Percentiles rank a stretch among this genome's conserved stretches.
Evolutionary conservation across 2,113 vertebrate genomes (phyloP).

Genomic region (Strix uralensis): DNA sequence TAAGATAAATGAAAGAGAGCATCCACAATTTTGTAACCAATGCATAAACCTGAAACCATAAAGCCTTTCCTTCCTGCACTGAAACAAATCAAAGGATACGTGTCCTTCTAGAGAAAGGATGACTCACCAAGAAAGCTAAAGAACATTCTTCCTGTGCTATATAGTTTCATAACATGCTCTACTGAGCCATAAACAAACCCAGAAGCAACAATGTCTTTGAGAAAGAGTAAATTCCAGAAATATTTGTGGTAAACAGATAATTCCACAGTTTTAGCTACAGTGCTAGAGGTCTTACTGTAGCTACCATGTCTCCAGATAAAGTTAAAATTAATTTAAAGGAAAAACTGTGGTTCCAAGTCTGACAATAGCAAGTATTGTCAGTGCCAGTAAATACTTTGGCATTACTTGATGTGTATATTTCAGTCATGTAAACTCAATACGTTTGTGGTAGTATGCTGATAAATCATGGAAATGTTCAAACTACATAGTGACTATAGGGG

Average conservation of each 20-base stretch:
- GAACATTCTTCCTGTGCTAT: neutral
- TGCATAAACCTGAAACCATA: neutral
- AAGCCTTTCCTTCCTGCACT: neutral
- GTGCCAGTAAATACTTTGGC: neutral
- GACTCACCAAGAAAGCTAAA: constrained; percentile 18
- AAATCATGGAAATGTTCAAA: neutral
- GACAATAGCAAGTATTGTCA: neutral
- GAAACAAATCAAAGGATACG: neutral
- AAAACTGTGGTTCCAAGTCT: neutral
- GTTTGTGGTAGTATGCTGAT: neutral
- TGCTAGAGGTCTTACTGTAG: neutral
- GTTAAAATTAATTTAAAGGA: neutral
- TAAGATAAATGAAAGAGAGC: neutral
- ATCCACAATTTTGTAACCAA: neutral
- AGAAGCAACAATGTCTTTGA: neutral
- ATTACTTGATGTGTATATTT: neutral
- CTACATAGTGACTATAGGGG: neutral
- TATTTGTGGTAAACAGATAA: neutral
- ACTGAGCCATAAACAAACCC: neutral
- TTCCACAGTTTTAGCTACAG: neutral
- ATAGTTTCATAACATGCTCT: neutral
- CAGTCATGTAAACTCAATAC: neutral
- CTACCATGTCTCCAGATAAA: neutral
- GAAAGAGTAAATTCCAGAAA: constrained; percentile 1
- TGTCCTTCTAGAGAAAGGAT: constrained; percentile 25